Conservation (phyloP, 2,888 invertebrate species). For the Eupelmus urozonus region DNA sequence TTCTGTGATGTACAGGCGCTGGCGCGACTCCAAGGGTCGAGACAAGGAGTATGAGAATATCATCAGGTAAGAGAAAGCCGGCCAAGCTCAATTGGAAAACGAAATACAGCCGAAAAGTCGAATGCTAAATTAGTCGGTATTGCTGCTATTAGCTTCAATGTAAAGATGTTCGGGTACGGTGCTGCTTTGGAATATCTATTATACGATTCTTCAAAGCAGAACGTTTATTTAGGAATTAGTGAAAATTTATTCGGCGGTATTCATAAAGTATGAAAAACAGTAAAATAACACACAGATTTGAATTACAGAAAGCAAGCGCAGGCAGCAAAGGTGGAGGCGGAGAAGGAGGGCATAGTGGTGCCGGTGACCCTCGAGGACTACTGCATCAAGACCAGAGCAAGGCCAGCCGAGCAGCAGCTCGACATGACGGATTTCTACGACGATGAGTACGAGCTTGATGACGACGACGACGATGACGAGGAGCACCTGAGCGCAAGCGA, state of each 20-base stretch:
- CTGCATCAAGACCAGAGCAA: slow-evolving; percentile 95
- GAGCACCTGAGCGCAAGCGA: slow-evolving; percentile 84
- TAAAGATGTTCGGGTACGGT: no score
- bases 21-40: slow-evolving; percentile 98
- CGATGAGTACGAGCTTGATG: slow-evolving; percentile 92
- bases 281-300: no score
- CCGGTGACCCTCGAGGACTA: slow-evolving; percentile 99
- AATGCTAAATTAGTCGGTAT: no score
- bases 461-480: slow-evolving; percentile 83
- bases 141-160: no score
- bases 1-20: slow-evolving; percentile 99
- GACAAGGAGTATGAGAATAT: slow-evolving; percentile 99
- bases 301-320: slow-evolving; percentile 94
- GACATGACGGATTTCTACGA: slow-evolving; percentile 98
- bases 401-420: slow-evolving; percentile 88
- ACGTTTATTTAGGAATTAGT: no score
- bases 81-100: no score
- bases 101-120: neutral
- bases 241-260: no score
- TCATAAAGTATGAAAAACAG: no score
- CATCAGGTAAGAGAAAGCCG: slow-evolving; percentile 84
- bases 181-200: no score
- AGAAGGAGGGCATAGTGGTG: slow-evolving; percentile 97
- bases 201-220: no score
- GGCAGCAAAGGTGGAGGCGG: slow-evolving; percentile 95